Evolutionary conservation across 2,797 vertebrate species (phyloP).

Genomic region (Helicolenus hilgendorfi): DNA sequence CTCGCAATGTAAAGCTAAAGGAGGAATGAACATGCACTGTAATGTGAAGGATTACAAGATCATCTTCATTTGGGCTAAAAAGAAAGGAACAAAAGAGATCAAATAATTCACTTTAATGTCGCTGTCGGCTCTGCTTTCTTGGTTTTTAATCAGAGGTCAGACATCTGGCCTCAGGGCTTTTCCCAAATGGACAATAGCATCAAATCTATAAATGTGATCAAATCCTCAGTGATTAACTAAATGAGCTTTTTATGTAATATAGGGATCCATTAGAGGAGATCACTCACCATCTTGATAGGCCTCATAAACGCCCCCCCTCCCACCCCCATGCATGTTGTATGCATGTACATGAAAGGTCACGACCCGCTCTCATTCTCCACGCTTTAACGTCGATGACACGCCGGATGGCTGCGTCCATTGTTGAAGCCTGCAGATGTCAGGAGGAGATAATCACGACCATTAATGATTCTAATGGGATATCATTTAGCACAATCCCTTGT

Average conservation of each 20-base stretch:
- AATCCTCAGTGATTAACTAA: conserved; percentile 77
- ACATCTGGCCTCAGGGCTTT: conserved; percentile 50
- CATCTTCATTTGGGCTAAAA: not conserved
- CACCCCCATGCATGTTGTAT: not conserved
- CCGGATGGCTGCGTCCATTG: not conserved
- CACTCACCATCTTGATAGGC: conserved; percentile 30
- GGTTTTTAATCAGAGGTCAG: conserved; percentile 49
- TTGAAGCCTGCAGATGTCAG: conserved; percentile 26
- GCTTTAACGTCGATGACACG: conserved; percentile 22
- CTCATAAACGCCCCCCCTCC: conserved; percentile 23
- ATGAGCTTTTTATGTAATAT: conserved; percentile 64
- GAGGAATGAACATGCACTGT: not conserved
- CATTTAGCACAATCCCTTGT: not conserved
- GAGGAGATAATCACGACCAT: conserved; percentile 41
- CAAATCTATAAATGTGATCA: conserved; percentile 71
- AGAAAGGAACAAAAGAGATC: conserved; percentile 31
- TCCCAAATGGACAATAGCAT: conserved; percentile 63
- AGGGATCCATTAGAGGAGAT: conserved; percentile 68
- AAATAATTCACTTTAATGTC: conserved; percentile 45
- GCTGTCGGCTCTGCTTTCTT: conserved; percentile 34
- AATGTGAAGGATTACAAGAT: conserved; percentile 56
- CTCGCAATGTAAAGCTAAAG: conserved; percentile 44
- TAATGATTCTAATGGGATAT: conserved; percentile 13
- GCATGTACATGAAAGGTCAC: not conserved
- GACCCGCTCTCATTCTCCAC: conserved; percentile 22